Conservation (phyloP, 2,113 vertebrate genomes). For the Rana temporaria region DNA sequence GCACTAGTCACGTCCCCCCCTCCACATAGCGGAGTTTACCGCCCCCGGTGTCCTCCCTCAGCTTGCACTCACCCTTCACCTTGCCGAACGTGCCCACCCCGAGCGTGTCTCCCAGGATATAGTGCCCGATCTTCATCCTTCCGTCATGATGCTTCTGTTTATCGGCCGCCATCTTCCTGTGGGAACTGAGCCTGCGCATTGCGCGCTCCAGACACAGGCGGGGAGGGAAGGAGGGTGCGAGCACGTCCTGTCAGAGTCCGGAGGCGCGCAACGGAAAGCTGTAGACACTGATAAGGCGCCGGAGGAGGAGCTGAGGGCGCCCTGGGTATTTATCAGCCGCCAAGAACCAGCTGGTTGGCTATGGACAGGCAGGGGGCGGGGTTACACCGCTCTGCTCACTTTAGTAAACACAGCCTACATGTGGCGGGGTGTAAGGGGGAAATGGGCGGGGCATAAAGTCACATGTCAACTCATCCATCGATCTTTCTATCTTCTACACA, state of each 20-base stretch:
- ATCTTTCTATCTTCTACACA: too few relatives aligned
- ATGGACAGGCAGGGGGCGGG: background rate
- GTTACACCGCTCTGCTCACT: too few relatives aligned
- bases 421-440: background rate
- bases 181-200: conserved; percentile 77
- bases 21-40: too few relatives aligned
- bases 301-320: background rate
- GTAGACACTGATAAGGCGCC: too few relatives aligned
- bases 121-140: conserved; percentile 95
- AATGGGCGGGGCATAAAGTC: background rate
- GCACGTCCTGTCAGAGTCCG: background rate
- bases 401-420: background rate
- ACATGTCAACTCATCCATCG: too few relatives aligned
- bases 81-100: conserved; percentile 97
- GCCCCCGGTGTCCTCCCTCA: background rate
- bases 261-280: background rate
- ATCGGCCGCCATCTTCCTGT: conserved; percentile 94
- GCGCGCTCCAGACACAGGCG: conserved; percentile 39
- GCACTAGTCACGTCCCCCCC: too few relatives aligned
- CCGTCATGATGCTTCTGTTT: conserved; percentile 96
- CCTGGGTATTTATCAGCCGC: background rate
- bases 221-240: conserved; percentile 3
- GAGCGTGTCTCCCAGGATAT: conserved; percentile 93
- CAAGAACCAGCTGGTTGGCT: background rate
- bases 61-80: conserved; percentile 85